Conservation (phyloP, 2,888 invertebrate genomes). For the Ypsolopha sequella region DNA sequence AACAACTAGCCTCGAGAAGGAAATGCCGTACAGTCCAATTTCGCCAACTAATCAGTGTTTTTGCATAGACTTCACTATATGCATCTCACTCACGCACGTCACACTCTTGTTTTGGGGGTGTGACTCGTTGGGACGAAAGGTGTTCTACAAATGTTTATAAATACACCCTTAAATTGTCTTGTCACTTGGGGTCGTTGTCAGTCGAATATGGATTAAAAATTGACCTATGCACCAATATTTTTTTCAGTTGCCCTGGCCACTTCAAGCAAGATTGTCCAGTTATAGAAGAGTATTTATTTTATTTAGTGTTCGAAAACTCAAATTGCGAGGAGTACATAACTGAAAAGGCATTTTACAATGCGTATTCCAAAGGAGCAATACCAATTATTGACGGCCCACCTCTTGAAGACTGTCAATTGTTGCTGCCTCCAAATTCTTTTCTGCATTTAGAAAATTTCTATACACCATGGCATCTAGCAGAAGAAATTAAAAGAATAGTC, state of each 20-base stretch:
- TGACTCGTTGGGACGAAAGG: too few species aligned
- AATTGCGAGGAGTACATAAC: conserved; percentile 78
- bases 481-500: conserved; percentile 60
- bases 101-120: too few species aligned
- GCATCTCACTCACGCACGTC: too few species aligned
- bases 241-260: conserved; percentile 74
- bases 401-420: conserved; percentile 44
- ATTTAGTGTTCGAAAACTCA: conserved; percentile 78
- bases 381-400: conserved; percentile 76
- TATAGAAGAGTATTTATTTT: conserved; percentile 74
- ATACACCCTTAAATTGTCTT: too few species aligned
- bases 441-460: conserved; percentile 71
- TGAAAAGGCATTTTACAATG: conserved; percentile 78
- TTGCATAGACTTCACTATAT: too few species aligned
- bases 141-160: too few species aligned
- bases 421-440: conserved; percentile 75
- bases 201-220: too few species aligned
- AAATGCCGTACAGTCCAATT: too few species aligned
- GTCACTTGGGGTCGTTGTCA: too few species aligned
- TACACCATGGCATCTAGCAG: conserved; percentile 57
- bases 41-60: too few species aligned
- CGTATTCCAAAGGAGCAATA: conserved; percentile 71
- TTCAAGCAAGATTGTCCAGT: conserved; percentile 69
- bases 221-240: too few species aligned
- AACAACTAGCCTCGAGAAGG: too few species aligned